These are phyloP conservation scores for Elephantulus edwardii DNA, from an alignment of 2,113 vertebrate species.

Conservation along the genomic window DNA sequence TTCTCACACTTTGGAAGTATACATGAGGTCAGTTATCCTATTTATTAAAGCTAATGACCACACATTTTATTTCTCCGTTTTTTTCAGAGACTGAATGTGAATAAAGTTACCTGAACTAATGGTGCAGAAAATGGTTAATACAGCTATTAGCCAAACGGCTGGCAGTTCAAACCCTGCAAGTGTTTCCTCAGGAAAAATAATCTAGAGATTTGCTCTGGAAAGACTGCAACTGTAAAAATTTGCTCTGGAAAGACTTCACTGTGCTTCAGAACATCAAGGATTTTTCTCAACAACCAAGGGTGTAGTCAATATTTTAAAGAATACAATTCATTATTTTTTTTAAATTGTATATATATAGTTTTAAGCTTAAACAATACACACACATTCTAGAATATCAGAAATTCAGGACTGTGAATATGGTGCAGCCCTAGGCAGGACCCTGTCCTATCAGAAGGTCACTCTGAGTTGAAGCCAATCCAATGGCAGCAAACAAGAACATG, in stretches of 20 bases:
- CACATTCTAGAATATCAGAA: background rate
- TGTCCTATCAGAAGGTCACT: background rate
- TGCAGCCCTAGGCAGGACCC: background rate
- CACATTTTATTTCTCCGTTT: background rate
- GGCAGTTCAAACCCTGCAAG: too few relatives aligned
- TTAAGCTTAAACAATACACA: background rate
- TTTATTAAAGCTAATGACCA: background rate
- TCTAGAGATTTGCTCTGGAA: too few relatives aligned
- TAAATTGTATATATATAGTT: background rate
- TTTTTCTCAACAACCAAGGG: background rate
- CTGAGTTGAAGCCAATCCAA: background rate
- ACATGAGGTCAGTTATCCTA: background rate
- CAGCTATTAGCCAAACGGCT: background rate
- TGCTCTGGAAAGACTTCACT: background rate
- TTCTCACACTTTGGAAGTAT: background rate
- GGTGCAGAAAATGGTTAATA: background rate
- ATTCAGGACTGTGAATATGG: background rate
- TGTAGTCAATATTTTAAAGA: background rate
- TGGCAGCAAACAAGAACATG: background rate
- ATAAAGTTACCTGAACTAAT: slow-evolving; percentile 33
- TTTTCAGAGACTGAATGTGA: background rate
- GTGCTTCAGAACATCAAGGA: background rate
- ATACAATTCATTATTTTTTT: background rate
- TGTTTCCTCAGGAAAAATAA: too few relatives aligned
- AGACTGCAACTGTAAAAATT: background rate